phyloP scores from a whole-genome alignment of 2,888 invertebrate genomes.

The Andricus quercusramuli region DNA sequence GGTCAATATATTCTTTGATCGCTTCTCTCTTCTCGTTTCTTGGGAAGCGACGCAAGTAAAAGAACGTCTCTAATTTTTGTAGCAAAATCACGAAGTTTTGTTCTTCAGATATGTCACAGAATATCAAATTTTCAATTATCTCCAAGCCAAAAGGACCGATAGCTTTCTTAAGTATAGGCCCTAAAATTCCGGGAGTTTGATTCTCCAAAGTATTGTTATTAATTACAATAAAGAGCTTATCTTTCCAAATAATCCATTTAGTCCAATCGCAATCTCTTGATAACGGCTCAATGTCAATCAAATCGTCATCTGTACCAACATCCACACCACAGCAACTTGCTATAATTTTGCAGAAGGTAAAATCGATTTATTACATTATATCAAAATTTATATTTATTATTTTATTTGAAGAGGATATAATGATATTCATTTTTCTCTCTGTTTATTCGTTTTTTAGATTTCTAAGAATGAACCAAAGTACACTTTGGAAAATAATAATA shows the following conservation, averaged over 20 bases:
- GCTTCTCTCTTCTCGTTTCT: neutral
- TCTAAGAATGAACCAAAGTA: too few relatives aligned
- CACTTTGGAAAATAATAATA: too few relatives aligned
- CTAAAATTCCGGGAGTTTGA: neutral
- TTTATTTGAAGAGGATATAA: too few relatives aligned
- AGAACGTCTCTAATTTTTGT: neutral
- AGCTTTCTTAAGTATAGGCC: slow-evolving; percentile 3
- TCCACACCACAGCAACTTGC: neutral
- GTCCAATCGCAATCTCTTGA: slow-evolving; percentile 25
- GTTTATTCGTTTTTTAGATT: too few relatives aligned
- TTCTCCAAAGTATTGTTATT: neutral
- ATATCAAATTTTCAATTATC: slow-evolving; percentile 15
- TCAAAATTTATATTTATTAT: too few relatives aligned
- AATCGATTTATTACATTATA: neutral
- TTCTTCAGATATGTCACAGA: neutral
- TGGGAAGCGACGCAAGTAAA: slow-evolving; percentile 16
- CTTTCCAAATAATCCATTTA: slow-evolving; percentile 22
- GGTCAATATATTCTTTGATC: slow-evolving; percentile 22
- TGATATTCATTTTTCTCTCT: too few relatives aligned
- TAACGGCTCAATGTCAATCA: neutral
- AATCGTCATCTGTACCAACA: neutral
- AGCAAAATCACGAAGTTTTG: neutral
- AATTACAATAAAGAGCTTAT: neutral
- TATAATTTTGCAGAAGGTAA: neutral
- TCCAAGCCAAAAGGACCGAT: slow-evolving; percentile 15